Evolutionary conservation across 2,797 vertebrate species (phyloP), one percentile per base, ranked within the genome.

Genomic region (Thaleichthys pacificus): DNA sequence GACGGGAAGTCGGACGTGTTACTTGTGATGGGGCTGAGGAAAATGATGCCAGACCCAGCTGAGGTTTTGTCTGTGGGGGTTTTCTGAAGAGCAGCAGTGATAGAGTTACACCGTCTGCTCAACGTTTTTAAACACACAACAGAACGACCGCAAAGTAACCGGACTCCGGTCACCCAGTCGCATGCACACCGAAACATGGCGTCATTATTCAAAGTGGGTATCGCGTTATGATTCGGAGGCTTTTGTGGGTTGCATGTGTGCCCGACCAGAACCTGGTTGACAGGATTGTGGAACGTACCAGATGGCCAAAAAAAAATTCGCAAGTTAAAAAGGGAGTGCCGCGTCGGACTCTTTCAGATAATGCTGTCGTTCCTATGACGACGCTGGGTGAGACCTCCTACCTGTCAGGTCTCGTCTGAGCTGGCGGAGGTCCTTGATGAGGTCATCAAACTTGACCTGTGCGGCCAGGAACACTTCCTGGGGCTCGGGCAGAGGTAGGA

Each of bases 381-480:
- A 51, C 17, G 15, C 14, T 61, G 5, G 14, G 2, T 61, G 49
- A 21, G 26, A 12, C 11, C 57, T 60, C 6, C 91, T 95, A 98
- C 97, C 94, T 93, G 94, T 91, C 76, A 99, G 91, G 77, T 98
- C 96, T 84, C 88, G 93, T 83, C 89, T 93, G 66, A 98, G 91
- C 84, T 95, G 96, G 69, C 89, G 92, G 77, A 98, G 91, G 81
- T 99, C 97, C 88, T 93, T 93, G 85, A 77, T 88, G 80, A 99
- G 91, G 86, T 99, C 96, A 66, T 97, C 97, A 82, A 98, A 98
- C 81, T 95, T 97, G 85, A 98, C 95, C 92, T 99, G 97, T 15
- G 97, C 94, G 57, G 97, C 96, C 86, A 96, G 90, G 85, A 98
- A 96, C 88, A 97, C 90, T 80, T 99, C 97, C 70, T 97, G 95